Base-by-base conservation (phyloP, 2,888 invertebrate genomes). In the Choreutis nemorana region DNA sequence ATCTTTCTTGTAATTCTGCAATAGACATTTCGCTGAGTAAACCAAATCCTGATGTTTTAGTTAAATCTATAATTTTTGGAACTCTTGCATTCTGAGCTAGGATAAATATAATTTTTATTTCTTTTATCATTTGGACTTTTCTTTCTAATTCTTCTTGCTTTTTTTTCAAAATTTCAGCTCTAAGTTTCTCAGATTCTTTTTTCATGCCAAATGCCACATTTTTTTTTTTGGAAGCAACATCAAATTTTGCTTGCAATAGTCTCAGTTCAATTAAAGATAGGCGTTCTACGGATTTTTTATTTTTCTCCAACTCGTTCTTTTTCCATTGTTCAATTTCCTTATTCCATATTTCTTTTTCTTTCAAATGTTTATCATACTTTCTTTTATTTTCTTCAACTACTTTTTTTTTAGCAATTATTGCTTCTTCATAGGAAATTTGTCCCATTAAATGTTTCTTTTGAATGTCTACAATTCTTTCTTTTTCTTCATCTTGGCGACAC, bases 1-100 rank as follows among this genome's bases (percentile, higher is more conserved):
- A 45, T 29, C 83, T 62, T 50, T 85, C 83, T 45, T 82, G 81
- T 27, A 86, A 48, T 55, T 86, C 85, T 4, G 81, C 81, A 26
- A 85, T 70, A 1, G 85, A 85, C 85, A 86, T 86, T 65, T 86
- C 85, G 51, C 83, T 82, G 14, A 86, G 44, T 7, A 85, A 60
- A 1, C 85, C 85, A 9, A 84, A 43, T 22, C 83, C 83, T 14
- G 81, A 66, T 9, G 80, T 67, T 55, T 84, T 82, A 1, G 83
- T 84, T 1, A 83, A 68, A 51, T 86, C 84, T 38, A 84, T 73
- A 27, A 83, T 73, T 57, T 75, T 81, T 3, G 70, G 75, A 11
- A 66, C 45, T 45, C 55, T 80, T 0, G 78, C 65, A 55, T 82
- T 81, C 36, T 70, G 77, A 2, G 82, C 80, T 23, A 83, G 63